Evolutionary conservation across 35 echinoderm and acorn worm genomes (phyloP).

Genomic region (Apostichopus japonicus): DNA sequence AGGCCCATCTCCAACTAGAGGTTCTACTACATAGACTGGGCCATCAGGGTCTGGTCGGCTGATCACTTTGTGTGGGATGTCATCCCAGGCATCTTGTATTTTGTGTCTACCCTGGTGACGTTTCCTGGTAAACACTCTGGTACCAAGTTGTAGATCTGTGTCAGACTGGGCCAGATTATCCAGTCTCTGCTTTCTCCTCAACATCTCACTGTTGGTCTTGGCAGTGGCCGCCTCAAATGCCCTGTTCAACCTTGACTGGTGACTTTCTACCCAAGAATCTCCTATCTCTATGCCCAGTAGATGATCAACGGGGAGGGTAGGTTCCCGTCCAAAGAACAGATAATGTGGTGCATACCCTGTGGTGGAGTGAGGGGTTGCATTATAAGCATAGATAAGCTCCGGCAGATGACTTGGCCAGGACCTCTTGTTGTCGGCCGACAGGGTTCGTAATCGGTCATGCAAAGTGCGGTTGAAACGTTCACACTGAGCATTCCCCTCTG

Average conservation of each 20-base stretch:
- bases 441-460: neutral
- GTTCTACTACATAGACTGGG: conserved; percentile 67
- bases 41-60: too few species aligned
- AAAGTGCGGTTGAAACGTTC: conserved; percentile 11
- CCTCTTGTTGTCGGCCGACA: neutral
- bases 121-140: too few species aligned
- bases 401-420: neutral
- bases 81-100: too few species aligned
- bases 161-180: neutral
- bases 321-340: conserved; percentile 18
- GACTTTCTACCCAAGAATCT: too few species aligned
- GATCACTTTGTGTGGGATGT: too few species aligned
- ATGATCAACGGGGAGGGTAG: conserved; percentile 69
- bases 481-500: conserved; percentile 40
- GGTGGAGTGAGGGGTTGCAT: conserved; percentile 51
- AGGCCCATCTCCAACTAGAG: conserved; percentile 41
- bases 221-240: too few species aligned
- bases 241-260: too few species aligned
- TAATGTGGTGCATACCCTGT: conserved; percentile 83
- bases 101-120: too few species aligned
- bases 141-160: too few species aligned
- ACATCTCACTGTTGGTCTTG: too few species aligned
- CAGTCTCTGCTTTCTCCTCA: conserved; percentile 43
- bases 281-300: too few species aligned
- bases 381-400: neutral